Evolutionary conservation across 2,113 vertebrate species (phyloP).

Genomic region (Catharus minimus): DNA sequence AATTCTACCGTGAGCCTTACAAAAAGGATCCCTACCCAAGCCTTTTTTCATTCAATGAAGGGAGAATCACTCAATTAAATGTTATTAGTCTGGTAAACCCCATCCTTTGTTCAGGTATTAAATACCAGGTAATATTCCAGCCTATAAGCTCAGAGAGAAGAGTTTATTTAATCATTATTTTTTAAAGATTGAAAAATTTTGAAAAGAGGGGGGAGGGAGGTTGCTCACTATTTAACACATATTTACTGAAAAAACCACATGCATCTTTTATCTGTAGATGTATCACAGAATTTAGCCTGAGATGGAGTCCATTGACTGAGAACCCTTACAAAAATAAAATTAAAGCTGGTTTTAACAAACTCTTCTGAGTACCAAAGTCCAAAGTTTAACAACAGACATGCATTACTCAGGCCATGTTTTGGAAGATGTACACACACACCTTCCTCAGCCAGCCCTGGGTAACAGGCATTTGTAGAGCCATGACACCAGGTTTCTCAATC

Average conservation of each 20-base stretch:
- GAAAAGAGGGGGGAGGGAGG: accelerated
- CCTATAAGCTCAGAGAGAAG: neutral
- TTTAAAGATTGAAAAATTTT: neutral
- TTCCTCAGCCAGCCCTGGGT: neutral
- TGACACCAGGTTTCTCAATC: neutral
- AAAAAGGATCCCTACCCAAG: neutral
- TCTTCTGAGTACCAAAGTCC: neutral
- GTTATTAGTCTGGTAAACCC: neutral
- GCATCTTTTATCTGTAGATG: neutral
- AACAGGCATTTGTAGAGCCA: neutral
- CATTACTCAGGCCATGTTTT: neutral
- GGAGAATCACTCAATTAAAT: neutral
- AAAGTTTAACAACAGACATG: neutral
- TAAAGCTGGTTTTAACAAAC: neutral
- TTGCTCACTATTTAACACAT: neutral
- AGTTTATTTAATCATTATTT: constrained; percentile 15
- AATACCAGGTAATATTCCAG: neutral
- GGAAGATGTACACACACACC: neutral
- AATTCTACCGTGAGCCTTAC: neutral
- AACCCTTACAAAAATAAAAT: neutral
- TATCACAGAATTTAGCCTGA: neutral
- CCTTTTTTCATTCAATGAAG: neutral
- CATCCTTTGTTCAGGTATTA: neutral
- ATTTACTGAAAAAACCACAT: neutral
- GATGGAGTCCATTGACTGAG: neutral